Evolutionary conservation across 2,888 invertebrate genomes (phyloP), one percentile per base, ranked within the genome.

Genomic region (Zele albiditarsus): DNA sequence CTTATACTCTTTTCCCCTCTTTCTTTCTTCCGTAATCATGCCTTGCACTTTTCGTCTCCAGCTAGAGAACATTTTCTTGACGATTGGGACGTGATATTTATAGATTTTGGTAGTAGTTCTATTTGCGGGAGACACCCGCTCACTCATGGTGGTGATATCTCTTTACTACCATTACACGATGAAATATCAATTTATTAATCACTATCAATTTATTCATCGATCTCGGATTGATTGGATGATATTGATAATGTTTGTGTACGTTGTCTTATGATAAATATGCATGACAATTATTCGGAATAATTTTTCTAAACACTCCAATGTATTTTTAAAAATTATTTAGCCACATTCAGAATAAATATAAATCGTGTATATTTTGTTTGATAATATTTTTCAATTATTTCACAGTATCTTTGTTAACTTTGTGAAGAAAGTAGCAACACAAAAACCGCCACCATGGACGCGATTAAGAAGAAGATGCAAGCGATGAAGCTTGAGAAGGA

Each of bases 381-480:
- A 25, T 67, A n/a, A 6, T 49, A n/a, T 6, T 49, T n/a, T 49
- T 28, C 2, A 25, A 33, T 67, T 67, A 23, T 53, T 28, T 14
- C 77, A 16, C 83, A 87, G 87, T 79, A 81, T 80, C 81, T 82
- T 85, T 78, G 78, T 82, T 85, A 83, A 82, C 86, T 84, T 85
- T 82, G 80, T 81, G 80, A 83, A 79, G 72, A 82, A 84, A 84
- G 82, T 80, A 78, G 80, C 70, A 73, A 83, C 90, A 91, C 92
- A 89, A 87, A 91, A 90, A 92, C 92, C 91, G 90, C 91, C 93
- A 93, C 91, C 92, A 99, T 99, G 99, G 99, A 99, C 95, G 98
- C 99, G 93, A 99, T 99, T 94, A 99, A 99, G 95, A 99, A 99
- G 97, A 99, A 99, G 95, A 99, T 99, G 99, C 98, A 99, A 94